Conservation (phyloP, 1,140 invertebrate species). For the Cryptotermes secundus region DNA sequence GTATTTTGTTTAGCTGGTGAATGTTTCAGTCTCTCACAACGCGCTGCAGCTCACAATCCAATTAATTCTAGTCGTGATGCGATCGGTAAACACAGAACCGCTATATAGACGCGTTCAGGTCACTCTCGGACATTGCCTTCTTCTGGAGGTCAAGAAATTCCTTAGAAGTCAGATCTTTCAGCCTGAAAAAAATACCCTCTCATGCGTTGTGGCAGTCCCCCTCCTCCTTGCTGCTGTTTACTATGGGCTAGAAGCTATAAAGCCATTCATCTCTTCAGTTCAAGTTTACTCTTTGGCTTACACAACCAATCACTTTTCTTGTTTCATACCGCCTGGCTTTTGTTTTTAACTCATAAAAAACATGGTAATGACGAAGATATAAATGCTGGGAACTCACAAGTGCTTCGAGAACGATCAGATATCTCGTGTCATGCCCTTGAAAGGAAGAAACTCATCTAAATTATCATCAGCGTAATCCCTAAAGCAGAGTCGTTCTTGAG, state of each 20-base stretch:
- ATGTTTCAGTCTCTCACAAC: no score
- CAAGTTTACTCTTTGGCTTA: neutral
- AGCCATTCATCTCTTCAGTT: neutral
- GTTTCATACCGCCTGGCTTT: neutral
- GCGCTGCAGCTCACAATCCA: no score
- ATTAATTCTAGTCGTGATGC: neutral
- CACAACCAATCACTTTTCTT: neutral
- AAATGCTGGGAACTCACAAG: neutral
- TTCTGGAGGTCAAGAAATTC: neutral
- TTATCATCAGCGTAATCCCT: no score
- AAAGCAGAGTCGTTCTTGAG: no score
- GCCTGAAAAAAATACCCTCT: neutral
- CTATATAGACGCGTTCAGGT: neutral
- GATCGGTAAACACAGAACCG: neutral
- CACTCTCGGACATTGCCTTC: neutral
- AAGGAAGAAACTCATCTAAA: no score
- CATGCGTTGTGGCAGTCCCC: neutral
- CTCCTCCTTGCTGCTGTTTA: neutral
- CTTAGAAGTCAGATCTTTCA: neutral
- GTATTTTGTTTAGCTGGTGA: no score
- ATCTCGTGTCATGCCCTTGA: no score
- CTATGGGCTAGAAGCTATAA: neutral
- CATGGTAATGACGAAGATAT: neutral
- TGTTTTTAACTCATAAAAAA: neutral
- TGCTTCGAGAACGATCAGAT: no score